A percentile compares a stretch with the other conserved stretches of the same genome.
These are phyloP conservation scores for Nothocercus nigrocapillus DNA, from an alignment of 2,113 vertebrate species.

Conservation along the genomic window DNA sequence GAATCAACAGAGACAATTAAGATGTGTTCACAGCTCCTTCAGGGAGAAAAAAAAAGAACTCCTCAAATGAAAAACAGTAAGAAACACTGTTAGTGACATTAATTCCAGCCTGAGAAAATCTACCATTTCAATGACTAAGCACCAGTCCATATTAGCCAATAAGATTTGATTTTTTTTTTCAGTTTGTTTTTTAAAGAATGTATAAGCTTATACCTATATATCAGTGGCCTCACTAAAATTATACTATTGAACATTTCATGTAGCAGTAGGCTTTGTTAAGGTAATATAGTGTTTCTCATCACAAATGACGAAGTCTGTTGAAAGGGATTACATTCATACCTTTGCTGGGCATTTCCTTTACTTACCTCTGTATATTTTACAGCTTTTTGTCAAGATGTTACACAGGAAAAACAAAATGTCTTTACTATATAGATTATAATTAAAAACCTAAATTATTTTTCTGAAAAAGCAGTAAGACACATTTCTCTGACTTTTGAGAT, in stretches of 20 bases:
- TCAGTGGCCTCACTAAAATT: not conserved
- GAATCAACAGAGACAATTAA: not conserved
- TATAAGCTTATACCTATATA: not conserved
- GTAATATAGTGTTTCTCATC: fast-evolving
- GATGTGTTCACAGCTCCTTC: not conserved
- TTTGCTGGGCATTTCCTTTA: not conserved
- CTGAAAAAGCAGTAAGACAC: not conserved
- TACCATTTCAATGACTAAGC: not conserved
- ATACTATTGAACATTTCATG: not conserved
- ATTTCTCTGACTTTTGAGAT: not conserved
- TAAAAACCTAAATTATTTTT: not conserved
- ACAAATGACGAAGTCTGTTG: not conserved
- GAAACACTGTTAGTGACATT: not conserved
- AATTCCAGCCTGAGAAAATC: not conserved
- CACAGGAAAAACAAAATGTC: not conserved
- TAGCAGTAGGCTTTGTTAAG: not conserved
- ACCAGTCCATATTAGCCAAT: not conserved
- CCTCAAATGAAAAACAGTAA: not conserved
- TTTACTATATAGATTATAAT: not conserved
- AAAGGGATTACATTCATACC: not conserved
- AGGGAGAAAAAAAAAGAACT: not conserved
- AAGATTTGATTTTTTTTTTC: not conserved
- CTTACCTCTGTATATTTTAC: not conserved
- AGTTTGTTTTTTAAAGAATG: not conserved
- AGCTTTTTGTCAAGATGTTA: not conserved